Evolutionary conservation across 1,140 invertebrate genomes (phyloP).

Genomic region (Scaptomyza montana): DNA sequence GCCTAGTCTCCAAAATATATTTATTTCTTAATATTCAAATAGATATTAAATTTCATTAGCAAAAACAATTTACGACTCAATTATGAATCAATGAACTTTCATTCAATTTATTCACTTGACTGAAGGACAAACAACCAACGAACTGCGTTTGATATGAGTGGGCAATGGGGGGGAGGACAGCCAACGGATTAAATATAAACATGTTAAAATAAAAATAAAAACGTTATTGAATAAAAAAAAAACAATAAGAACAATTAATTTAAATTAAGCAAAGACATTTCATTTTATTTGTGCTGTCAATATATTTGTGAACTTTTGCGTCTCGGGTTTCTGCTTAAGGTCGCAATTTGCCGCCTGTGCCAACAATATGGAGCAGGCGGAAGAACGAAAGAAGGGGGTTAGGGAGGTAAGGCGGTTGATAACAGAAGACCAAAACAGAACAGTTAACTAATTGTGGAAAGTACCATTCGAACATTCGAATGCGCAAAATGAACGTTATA

Average conservation of each 20-base stretch:
- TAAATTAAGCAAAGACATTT: constrained; percentile 64
- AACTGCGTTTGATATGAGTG: constrained; percentile 12
- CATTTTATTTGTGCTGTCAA: constrained; percentile 72
- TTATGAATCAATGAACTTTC: constrained; percentile 75
- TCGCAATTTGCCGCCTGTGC: constrained; percentile 21
- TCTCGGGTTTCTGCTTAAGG: constrained; percentile 38
- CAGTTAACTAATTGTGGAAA: constrained; percentile 17
- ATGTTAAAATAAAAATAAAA: constrained; percentile 52
- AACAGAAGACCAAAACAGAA: constrained; percentile 4
- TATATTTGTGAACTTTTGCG: constrained; percentile 75
- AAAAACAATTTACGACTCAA: constrained; percentile 59
- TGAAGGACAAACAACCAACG: constrained; percentile 67
- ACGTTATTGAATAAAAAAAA: constrained; percentile 15
- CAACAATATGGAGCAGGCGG: constrained; percentile 17
- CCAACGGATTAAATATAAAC: constrained; percentile 36
- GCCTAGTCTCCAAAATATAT: neutral
- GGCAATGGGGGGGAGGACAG: neutral
- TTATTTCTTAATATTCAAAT: neutral
- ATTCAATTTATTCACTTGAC: constrained; percentile 32
- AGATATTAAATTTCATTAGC: constrained; percentile 39
- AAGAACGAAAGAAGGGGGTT: too few species aligned
- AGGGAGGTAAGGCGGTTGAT: neutral
- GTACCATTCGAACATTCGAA: constrained; percentile 3
- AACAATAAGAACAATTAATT: constrained; percentile 75
- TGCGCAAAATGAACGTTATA: neutral